Evolutionary conservation across 2,888 invertebrate genomes (phyloP), one percentile per base, ranked within the genome.

Genomic region (Tinea pellionella): DNA sequence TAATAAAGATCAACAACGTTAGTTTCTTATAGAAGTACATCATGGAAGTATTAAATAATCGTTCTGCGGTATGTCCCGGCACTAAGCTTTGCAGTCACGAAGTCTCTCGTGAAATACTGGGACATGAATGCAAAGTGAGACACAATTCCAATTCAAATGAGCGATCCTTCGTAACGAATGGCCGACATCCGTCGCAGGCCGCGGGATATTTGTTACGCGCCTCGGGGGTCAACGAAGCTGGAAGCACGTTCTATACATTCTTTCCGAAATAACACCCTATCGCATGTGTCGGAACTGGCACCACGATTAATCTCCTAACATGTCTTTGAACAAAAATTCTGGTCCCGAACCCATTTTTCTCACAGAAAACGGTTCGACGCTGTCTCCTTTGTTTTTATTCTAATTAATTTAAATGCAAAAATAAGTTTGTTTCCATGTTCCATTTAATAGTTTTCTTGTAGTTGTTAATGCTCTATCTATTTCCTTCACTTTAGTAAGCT

Each of bases 201-300:
- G 53, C 57, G 32, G 57, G 57, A 19, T 29, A 59, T 59, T 59
- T 59, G 59, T 59, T 47, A 57, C 57, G 11, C 57, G 57, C 57
- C 57, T 57, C 29, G 57, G 57, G 59, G 81, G 80, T 80, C 83
- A 78, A 68, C 70, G 66, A 19, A 19, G 41, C 59, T 75, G 73
- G 80, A 78, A 80, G 82, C 83, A 83, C 83, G 83, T 82, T 81
- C 81, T 70, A 66, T 65, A 71, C 83, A 83, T 84, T 84, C 82
- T 79, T 84, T 80, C 76, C 77, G 66, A 82, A 81, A 82, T 80
- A 82, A 79, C 80, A 75, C 75, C 75, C 79, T 72, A 74, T 75
- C 74, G 74, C 76, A 76, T 80, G 75, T 78, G 79, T 74, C 69
- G 15, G 30, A 41, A 16, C 66, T 66, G 68, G 71, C 70, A 68